Evolutionary conservation across 2,113 vertebrate genomes (phyloP).

Genomic region (Anthoscopus minutus): DNA sequence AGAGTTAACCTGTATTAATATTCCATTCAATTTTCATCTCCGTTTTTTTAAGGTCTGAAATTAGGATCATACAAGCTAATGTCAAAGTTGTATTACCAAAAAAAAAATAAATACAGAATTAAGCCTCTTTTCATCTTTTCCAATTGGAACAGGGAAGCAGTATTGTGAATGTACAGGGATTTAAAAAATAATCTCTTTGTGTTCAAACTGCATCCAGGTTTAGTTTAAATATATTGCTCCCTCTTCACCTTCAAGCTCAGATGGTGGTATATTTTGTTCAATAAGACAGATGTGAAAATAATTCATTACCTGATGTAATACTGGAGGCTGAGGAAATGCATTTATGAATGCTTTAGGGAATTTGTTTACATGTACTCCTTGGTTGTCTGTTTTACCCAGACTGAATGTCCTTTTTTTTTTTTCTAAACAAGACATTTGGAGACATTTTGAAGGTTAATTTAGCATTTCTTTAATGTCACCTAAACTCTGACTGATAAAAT

Average conservation of each 20-base stretch:
- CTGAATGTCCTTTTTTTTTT: not conserved
- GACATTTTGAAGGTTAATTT: constrained; percentile 24
- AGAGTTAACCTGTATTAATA: not conserved
- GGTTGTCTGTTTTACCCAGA: not conserved
- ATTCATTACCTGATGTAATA: not conserved
- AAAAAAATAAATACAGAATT: not conserved
- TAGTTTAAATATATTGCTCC: not conserved
- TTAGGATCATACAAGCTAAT: not conserved
- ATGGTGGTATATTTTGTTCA: not conserved
- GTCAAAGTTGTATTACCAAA: not conserved
- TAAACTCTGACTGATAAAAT: not conserved
- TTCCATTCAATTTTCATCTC: not conserved
- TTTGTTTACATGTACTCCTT: constrained; percentile 3
- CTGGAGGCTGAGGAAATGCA: not conserved
- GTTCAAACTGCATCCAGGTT: not conserved
- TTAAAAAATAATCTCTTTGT: not conserved
- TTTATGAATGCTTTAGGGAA: not conserved
- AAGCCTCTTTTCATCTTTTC: not conserved
- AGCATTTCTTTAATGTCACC: constrained; percentile 28
- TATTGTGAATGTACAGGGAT: fast-evolving
- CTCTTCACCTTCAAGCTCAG: not conserved
- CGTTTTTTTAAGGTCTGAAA: not conserved
- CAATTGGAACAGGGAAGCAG: not conserved
- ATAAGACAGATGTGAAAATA: not conserved
- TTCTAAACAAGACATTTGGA: not conserved